These are phyloP conservation scores for Syrista parreyssii DNA, from an alignment of 2,888 invertebrate species.

Conservation along the genomic window DNA sequence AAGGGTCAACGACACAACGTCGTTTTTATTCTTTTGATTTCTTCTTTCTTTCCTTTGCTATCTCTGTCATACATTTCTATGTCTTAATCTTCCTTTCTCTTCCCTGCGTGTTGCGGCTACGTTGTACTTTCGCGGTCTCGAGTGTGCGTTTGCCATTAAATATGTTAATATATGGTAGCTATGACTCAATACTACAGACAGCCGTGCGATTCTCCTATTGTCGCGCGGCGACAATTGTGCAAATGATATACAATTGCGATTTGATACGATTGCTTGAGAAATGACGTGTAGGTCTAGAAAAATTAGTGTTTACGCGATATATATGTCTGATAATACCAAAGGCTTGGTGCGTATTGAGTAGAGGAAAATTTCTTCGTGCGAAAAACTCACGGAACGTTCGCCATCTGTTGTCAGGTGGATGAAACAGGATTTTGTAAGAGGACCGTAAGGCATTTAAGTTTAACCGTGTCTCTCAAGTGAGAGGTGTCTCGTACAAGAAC, in stretches of 20 bases:
- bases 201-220: constrained; percentile 29
- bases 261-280: neutral
- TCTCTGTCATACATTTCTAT: constrained; percentile 9
- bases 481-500: neutral
- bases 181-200: constrained; percentile 40
- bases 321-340: neutral
- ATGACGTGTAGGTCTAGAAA: neutral
- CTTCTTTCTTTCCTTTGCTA: constrained; percentile 12
- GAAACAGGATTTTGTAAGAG: neutral
- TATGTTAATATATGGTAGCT: constrained; percentile 43
- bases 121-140: constrained; percentile 16
- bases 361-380: neutral
- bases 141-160: constrained; percentile 30
- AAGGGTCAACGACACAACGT: neutral
- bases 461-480: neutral
- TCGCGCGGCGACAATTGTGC: constrained; percentile 13
- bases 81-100: neutral
- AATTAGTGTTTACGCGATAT: neutral
- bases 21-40: constrained; percentile 6
- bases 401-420: neutral
- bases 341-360: neutral
- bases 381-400: neutral
- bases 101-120: constrained; percentile 15
- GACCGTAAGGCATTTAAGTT: neutral
- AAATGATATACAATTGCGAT: neutral